Percentiles rank a stretch among this genome's conserved stretches.
phyloP scores from a whole-genome alignment of 92 coral and sea anemone species.

The Phenganax marumi region DNA sequence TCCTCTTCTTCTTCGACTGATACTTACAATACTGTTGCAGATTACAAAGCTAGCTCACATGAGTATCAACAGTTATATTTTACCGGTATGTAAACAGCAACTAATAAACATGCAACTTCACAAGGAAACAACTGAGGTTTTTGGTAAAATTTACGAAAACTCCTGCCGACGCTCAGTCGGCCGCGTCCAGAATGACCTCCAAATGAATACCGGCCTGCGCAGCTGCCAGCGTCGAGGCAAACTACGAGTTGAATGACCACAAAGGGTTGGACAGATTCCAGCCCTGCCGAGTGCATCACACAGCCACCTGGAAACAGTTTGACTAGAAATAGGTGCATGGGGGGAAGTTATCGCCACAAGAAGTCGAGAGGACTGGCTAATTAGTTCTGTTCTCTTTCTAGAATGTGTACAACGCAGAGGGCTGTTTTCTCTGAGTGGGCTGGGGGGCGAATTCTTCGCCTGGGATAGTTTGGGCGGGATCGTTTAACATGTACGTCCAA shows the following conservation, averaged over 20 bases:
- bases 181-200: conserved; percentile 49
- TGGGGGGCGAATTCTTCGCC: too few relatives aligned
- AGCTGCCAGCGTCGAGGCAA: conserved; percentile 60
- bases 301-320: conserved; percentile 59
- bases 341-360: conserved; percentile 45
- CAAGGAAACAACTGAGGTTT: neutral
- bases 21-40: conserved; percentile 28
- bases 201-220: conserved; percentile 49
- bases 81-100: neutral
- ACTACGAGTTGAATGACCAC: conserved; percentile 60
- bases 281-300: conserved; percentile 37
- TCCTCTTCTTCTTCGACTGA: conserved; percentile 36
- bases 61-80: neutral
- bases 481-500: conserved; percentile 33
- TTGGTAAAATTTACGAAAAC: conserved; percentile 12
- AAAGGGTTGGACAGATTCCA: conserved; percentile 40
- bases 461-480: conserved; percentile 38
- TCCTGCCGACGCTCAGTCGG: conserved; percentile 55
- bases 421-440: conserved; percentile 32
- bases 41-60: neutral
- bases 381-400: conserved; percentile 35
- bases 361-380: conserved; percentile 38
- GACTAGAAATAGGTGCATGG: conserved; percentile 34
- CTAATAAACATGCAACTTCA: neutral
- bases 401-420: conserved; percentile 38